Conservation (phyloP, 35 echinoderm and acorn worm species). For the Hemicentrotus pulcherrimus region DNA sequence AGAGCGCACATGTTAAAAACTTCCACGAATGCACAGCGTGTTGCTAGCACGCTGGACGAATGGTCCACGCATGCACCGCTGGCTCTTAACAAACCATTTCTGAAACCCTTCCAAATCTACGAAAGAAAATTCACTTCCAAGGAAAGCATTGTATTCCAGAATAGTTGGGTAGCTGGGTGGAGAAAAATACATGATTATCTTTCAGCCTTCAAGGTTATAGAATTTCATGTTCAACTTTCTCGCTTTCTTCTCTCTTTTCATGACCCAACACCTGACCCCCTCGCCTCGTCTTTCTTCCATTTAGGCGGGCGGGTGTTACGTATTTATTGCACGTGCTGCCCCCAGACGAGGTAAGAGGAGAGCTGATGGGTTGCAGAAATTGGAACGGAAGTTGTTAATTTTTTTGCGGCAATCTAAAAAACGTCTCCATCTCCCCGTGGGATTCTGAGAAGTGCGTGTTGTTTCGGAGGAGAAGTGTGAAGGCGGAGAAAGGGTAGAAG, state of each 20-base stretch:
- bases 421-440: background rate
- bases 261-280: background rate
- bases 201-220: background rate
- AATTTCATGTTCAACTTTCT: background rate
- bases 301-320: background rate
- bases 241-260: background rate
- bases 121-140: background rate
- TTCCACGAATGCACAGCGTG: too few relatives aligned
- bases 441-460: background rate
- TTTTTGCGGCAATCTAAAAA: background rate
- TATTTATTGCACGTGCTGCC: background rate
- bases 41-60: too few relatives aligned
- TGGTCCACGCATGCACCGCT: too few relatives aligned
- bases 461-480: too few relatives aligned
- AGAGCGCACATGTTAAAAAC: too few relatives aligned
- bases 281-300: background rate
- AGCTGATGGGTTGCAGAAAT: background rate
- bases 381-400: background rate
- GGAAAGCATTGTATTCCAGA: background rate
- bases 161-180: background rate
- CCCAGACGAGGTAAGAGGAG: background rate
- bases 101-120: background rate
- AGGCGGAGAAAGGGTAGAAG: too few relatives aligned
- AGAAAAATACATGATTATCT: background rate
- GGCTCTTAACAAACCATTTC: background rate